These are phyloP conservation scores for Calliopum simillimum DNA, from an alignment of 2,888 invertebrate genomes.

Conservation along the genomic window DNA sequence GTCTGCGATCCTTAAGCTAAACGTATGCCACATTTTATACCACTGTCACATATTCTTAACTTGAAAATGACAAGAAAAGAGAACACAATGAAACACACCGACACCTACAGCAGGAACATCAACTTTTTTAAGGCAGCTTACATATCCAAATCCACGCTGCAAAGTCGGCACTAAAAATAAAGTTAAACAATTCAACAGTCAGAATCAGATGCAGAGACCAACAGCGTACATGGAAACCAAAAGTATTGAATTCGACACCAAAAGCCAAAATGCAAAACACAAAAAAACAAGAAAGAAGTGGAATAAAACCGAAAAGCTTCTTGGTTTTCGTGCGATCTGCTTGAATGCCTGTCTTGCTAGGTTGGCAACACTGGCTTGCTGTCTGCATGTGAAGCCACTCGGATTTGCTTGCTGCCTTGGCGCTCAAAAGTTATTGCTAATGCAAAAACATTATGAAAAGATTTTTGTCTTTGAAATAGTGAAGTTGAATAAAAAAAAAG, in stretches of 20 bases:
- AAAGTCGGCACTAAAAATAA: conserved; percentile 5
- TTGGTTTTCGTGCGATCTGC: not conserved
- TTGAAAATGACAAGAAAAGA: not conserved
- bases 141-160: conserved; percentile 5
- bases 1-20: not conserved
- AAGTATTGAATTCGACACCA: conserved; percentile 23
- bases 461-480: conserved; percentile 14
- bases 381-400: not conserved
- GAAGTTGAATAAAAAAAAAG: too few relatives aligned
- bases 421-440: conserved; percentile 21
- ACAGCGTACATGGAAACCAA: not conserved
- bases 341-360: not conserved
- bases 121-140: not conserved
- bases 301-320: not conserved
- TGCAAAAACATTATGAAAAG: conserved; percentile 19
- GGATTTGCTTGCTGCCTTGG: conserved; percentile 5
- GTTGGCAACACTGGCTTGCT: conserved; percentile 1
- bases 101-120: not conserved
- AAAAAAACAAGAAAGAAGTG: too few relatives aligned
- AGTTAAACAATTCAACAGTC: conserved; percentile 3
- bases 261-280: not conserved
- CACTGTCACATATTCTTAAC: not conserved
- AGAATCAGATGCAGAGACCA: not conserved
- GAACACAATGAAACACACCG: not conserved
- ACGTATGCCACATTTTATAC: conserved; percentile 5